Conservation (phyloP, 1,140 invertebrate genomes). For the Cataglyphis hispanica region DNA sequence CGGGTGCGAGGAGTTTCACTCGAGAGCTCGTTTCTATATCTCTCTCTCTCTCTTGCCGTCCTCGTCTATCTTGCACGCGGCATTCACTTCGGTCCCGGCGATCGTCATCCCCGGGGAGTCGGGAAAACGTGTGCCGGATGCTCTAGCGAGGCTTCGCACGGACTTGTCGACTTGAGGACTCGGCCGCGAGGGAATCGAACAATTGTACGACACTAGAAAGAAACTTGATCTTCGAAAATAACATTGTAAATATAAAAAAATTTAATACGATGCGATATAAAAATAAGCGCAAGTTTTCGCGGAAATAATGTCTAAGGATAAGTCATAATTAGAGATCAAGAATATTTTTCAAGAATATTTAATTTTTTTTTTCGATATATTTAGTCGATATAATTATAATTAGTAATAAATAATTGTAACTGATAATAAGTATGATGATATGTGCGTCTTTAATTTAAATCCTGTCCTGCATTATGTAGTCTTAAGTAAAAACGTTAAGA, state of each 20-base stretch:
- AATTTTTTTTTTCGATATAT: neutral
- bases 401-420: neutral
- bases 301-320: neutral
- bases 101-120: slow-evolving; percentile 66
- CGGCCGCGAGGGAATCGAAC: slow-evolving; percentile 30
- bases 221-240: slow-evolving; percentile 29
- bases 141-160: slow-evolving; percentile 66
- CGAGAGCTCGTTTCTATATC: slow-evolving; percentile 32
- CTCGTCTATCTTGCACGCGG: slow-evolving; percentile 29
- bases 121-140: slow-evolving; percentile 73
- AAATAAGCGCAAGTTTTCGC: neutral
- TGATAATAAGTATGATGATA: neutral
- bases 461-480: neutral
- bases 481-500: neutral
- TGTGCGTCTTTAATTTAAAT: neutral
- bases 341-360: neutral
- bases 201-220: slow-evolving; percentile 32
- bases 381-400: slow-evolving; percentile 1
- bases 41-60: slow-evolving; percentile 12
- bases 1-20: slow-evolving; percentile 73
- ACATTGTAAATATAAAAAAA: neutral
- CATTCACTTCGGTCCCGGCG: slow-evolving; percentile 64
- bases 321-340: too few relatives aligned
- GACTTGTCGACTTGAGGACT: slow-evolving; percentile 27
- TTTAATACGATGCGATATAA: neutral